Evolutionary conservation across 2,888 invertebrate species (phyloP), one percentile per base, ranked within the genome.

Genomic region (Noctuana brunneofusca): DNA sequence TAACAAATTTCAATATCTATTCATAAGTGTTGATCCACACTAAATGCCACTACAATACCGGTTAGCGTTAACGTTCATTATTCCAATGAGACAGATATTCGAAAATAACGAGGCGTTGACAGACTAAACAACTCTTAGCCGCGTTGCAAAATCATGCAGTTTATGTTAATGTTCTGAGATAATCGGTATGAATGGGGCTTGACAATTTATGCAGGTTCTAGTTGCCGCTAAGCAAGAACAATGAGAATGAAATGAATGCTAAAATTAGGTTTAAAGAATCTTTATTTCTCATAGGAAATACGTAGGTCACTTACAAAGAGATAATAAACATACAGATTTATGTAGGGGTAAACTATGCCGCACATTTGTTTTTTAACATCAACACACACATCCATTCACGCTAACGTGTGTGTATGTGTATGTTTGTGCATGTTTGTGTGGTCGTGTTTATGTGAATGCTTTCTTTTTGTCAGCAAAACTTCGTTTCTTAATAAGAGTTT

Each of bases 41-140:
- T 83, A 81, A 83, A 81, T 80, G 77, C 78, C 73, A 68, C 69
- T 72, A 74, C 75, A 79, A 75, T 76, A 74, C 73, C 74, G 74
- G 20, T 12, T 16, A 49, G 75, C 78, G 75, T 76, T 74, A 76
- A 68, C 77, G 80, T 82, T 74, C 72, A 78, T 81, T 78, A 83
- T 79, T 76, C 78, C 79, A 80, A 78, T 83, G 72, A 76, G 62
- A 63, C 62, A 63, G 62, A 63, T 63, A 63, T 63, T 63, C 62
- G 62, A 56, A 63, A 43, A 63, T 63, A 63, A 63, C 62, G 62
- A 63, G 41, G 30, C 41, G 62, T 43, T 63, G 62, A 63, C 62
- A 63, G 56, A 63, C 62, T 50, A 63, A 63, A 63, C 62, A 50
- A 50, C 56, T 62, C 55, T 35, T 56, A 50, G 30, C 41, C 20